These are phyloP conservation scores for Delichon dasypus DNA, from an alignment of 2,797 vertebrate species.

Conservation along the genomic window DNA sequence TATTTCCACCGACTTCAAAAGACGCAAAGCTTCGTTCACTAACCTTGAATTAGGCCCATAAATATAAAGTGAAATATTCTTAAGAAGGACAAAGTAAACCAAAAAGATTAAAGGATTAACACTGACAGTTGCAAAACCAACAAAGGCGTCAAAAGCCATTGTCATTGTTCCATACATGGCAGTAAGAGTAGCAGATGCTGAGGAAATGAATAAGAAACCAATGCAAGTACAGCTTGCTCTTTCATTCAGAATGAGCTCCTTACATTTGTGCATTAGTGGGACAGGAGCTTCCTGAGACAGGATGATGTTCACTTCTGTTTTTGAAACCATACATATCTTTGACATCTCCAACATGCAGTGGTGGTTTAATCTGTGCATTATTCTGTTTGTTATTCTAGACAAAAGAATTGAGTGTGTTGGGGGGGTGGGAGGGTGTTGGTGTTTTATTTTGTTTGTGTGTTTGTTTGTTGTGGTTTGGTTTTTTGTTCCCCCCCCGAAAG, in stretches of 20 bases:
- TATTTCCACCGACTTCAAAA: neutral
- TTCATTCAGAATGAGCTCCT: neutral
- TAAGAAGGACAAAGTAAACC: neutral
- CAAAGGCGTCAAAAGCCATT: neutral
- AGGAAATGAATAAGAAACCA: neutral
- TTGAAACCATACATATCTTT: neutral
- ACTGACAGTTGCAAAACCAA: neutral
- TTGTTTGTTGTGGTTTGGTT: too few relatives aligned
- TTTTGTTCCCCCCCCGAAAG: neutral
- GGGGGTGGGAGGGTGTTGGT: too few relatives aligned
- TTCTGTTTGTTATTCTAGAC: neutral
- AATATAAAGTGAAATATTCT: constrained; percentile 23
- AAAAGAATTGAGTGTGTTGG: too few relatives aligned
- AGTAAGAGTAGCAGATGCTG: neutral
- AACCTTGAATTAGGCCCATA: neutral
- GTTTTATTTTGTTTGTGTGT: neutral
- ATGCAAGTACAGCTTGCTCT: neutral
- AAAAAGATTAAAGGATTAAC: constrained; percentile 33
- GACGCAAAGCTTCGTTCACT: neutral
- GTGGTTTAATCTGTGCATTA: neutral
- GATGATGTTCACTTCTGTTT: neutral
- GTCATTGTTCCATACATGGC: neutral
- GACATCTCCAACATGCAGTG: neutral
- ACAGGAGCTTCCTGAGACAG: neutral
- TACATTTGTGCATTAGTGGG: neutral